These are phyloP conservation scores for Microtus pennsylvanicus DNA, from an alignment of 2,113 vertebrate species.

Conservation along the genomic window DNA sequence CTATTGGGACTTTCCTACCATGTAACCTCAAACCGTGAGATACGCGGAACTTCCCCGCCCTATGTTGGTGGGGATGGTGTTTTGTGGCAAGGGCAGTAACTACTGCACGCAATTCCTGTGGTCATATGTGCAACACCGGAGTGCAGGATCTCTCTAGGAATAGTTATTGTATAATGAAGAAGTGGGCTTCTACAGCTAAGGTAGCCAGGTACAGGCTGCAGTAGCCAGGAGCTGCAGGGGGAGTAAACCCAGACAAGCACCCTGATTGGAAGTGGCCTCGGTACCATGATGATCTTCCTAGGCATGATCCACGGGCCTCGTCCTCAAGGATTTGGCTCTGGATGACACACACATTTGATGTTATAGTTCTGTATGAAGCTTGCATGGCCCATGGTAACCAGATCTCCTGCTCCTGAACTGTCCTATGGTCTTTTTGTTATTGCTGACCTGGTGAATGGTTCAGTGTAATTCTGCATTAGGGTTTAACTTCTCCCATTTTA, in stretches of 20 bases:
- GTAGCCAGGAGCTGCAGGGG: not conserved
- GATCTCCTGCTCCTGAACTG: not conserved
- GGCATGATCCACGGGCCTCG: no score
- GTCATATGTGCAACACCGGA: not conserved
- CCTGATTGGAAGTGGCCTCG: accelerated
- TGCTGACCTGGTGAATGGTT: not conserved
- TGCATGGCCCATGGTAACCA: not conserved
- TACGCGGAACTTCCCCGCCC: not conserved
- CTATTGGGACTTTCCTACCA: not conserved
- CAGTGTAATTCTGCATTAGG: not conserved
- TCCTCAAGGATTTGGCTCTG: not conserved
- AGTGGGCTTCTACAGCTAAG: not conserved
- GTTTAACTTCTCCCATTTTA: not conserved
- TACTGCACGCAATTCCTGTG: not conserved
- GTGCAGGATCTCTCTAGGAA: not conserved
- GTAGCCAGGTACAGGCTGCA: no score
- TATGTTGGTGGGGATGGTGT: not conserved
- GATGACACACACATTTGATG: not conserved
- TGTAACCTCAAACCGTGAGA: not conserved
- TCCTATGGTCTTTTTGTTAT: not conserved
- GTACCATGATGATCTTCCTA: not conserved
- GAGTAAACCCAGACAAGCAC: not conserved
- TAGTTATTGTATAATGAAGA: not conserved
- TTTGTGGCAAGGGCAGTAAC: not conserved
- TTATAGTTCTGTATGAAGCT: not conserved